Evolutionary conservation across 2,113 vertebrate species (phyloP), one percentile per base, ranked within the genome.

Genomic region (Megaptera novaeangliae): DNA sequence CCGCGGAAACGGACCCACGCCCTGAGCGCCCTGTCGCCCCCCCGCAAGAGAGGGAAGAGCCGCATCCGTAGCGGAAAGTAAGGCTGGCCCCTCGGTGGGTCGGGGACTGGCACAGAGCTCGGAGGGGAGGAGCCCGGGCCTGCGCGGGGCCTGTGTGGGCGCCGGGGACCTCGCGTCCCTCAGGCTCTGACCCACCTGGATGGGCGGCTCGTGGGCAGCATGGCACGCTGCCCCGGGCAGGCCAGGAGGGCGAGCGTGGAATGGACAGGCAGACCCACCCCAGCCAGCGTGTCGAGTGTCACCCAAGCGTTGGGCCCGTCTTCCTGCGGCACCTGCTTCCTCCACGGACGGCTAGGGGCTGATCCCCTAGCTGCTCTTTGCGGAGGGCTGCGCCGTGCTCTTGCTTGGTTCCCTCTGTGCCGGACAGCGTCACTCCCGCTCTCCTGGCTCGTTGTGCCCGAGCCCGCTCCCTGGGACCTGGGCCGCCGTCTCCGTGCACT

Each of bases 1-100:
- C 99, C 99, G 57, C 98, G 99, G 98, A 99, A 99, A 99, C 99
- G 99, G 98, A 99, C 99, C 96, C 99, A 99, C 98, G 99, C 99
- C 98, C 98, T 98, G 91, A 98, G 98, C 95, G 88, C 98, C 98
- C 98, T 99, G 96, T 98, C 99, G 96, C 98, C 99, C 97, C 99
- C 99, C 92, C 98, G 99, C 98, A 98, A 99, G 98, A 98, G 98
- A 98, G 98, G 99, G 98, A 99, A 99, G 98, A 99, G 99, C 98
- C 99, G 99, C 98, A 96, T 97, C 98, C 99, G 99, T 98, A 99
- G 99, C 98, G 99, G 98, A 99, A 99, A 99, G 99, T 99, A 99
- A 99, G 99, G 98, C 98, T 98, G 98, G 98, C 98, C 98, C 97
- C 97, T 78, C 98, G 98, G 98, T 97, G 98, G 98, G 98, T 98